phyloP scores from a whole-genome alignment of 1,140 invertebrate species.

The Bombus cullumanus region DNA sequence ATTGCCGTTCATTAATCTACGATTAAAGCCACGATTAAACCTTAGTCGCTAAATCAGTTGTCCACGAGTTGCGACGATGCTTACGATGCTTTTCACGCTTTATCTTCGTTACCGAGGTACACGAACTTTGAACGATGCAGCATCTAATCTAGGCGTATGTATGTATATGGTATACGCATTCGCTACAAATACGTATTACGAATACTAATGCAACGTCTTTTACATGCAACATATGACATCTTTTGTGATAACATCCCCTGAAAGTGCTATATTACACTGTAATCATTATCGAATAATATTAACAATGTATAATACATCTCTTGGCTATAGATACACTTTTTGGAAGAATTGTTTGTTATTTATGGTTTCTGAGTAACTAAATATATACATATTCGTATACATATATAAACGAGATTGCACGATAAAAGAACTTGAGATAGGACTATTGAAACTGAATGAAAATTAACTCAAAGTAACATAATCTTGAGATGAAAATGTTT shows the following conservation, averaged over 20 bases:
- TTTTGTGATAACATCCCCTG: neutral
- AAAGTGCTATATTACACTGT: too few species aligned
- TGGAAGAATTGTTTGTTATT: neutral
- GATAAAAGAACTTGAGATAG: neutral
- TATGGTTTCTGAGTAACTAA: neutral
- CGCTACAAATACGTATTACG: neutral
- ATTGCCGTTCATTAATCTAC: neutral
- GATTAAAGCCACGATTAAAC: conserved; percentile 5
- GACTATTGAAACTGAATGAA: neutral
- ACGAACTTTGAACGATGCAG: neutral
- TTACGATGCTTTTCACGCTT: neutral
- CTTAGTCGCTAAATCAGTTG: neutral
- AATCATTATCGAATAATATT: too few species aligned
- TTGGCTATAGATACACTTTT: neutral
- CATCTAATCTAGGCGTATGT: neutral
- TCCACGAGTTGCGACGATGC: neutral
- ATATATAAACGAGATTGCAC: too few species aligned
- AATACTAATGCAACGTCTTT: neutral
- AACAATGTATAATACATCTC: neutral
- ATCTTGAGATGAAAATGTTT: neutral
- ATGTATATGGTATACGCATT: neutral
- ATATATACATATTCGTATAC: neutral
- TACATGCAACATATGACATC: neutral
- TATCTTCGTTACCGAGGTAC: neutral
- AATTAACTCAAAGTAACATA: neutral